These are phyloP conservation scores for Argyra leucocephala DNA, from an alignment of 2,888 invertebrate genomes.

Conservation along the genomic window DNA sequence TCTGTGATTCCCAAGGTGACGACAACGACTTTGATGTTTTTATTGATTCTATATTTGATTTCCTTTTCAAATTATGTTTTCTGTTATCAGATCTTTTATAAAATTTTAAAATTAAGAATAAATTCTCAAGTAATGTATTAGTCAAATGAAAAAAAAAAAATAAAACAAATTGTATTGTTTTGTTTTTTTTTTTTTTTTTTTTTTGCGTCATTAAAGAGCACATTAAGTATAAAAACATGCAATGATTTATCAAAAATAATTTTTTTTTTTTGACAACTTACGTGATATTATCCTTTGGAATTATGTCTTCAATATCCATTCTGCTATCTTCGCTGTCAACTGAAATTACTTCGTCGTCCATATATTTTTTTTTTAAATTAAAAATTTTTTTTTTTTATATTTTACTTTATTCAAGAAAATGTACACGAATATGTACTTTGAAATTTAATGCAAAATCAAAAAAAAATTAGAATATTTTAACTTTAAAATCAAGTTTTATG, in stretches of 20 bases:
- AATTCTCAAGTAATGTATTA: too few relatives aligned
- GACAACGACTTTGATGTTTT: neutral
- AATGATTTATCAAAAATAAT: too few relatives aligned
- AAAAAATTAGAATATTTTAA: neutral
- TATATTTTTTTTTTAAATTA: neutral
- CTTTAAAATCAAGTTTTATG: neutral
- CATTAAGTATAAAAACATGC: too few relatives aligned
- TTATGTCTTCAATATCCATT: conserved; percentile 20
- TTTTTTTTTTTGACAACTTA: conserved; percentile 13
- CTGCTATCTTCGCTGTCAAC: conserved; percentile 4
- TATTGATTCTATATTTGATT: neutral
- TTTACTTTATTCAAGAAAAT: neutral
- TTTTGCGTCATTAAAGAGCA: too few relatives aligned
- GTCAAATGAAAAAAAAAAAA: too few relatives aligned
- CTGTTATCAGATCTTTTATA: neutral
- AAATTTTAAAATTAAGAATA: too few relatives aligned
- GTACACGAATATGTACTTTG: neutral
- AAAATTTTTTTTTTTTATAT: neutral
- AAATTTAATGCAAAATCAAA: neutral
- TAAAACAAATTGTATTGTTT: too few relatives aligned
- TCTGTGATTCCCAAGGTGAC: neutral
- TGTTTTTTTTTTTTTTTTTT: too few relatives aligned
- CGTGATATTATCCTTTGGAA: conserved; percentile 19
- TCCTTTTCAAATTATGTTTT: neutral
- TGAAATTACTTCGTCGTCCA: conserved; percentile 4